Conservation (phyloP, 2,888 invertebrate species). For the Conops quadrifasciatus region DNA sequence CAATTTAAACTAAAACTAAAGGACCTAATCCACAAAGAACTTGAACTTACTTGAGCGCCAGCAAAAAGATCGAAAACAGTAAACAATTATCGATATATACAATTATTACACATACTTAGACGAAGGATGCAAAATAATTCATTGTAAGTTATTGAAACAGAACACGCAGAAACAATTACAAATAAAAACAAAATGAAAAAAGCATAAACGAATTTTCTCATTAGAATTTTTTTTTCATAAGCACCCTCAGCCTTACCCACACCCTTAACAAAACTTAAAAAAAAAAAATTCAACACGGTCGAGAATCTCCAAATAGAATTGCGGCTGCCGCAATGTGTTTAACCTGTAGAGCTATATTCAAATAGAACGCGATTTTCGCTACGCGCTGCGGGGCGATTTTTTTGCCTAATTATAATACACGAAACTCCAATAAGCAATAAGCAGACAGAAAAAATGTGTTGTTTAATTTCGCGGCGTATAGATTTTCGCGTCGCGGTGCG, state of each 20-base stretch:
- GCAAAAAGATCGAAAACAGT: constrained; percentile 10
- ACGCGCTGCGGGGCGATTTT: too few relatives aligned
- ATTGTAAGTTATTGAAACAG: constrained; percentile 44
- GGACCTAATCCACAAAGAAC: constrained; percentile 45
- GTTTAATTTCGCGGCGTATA: too few relatives aligned
- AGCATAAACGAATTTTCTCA: constrained; percentile 44
- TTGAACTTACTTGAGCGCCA: too few relatives aligned
- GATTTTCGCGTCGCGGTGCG: too few relatives aligned
- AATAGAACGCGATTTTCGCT: too few relatives aligned
- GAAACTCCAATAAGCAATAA: too few relatives aligned
- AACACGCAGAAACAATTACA: constrained; percentile 39
- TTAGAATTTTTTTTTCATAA: constrained; percentile 44
- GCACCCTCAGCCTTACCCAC: not conserved
- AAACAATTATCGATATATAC: too few relatives aligned
- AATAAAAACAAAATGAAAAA: constrained; percentile 42
- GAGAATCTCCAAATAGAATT: too few relatives aligned
- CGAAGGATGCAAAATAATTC: not conserved
- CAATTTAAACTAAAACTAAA: constrained; percentile 40
- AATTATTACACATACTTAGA: constrained; percentile 43
- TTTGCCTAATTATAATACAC: too few relatives aligned
- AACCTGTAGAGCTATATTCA: too few relatives aligned
- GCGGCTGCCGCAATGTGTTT: too few relatives aligned
- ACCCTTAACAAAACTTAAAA: not conserved
- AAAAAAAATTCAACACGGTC: not conserved
- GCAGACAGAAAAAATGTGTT: too few relatives aligned